These are phyloP conservation scores for Dusona sp. DNA, from an alignment of 2,888 invertebrate species.

Conservation along the genomic window DNA sequence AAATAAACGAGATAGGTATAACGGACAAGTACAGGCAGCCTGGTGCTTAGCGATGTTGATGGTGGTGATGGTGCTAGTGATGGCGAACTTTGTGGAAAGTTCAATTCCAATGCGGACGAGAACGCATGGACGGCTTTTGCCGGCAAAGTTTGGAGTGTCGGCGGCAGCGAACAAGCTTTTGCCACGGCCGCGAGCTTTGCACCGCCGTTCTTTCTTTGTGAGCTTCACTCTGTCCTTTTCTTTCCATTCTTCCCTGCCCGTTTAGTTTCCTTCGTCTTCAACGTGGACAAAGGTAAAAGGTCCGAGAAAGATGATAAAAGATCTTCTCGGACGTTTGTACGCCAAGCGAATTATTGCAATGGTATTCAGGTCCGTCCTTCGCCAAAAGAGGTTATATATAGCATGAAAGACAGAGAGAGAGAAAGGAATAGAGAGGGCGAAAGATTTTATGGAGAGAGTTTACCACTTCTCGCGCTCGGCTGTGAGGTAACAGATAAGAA, in stretches of 20 bases:
- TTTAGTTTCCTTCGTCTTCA: slow-evolving; percentile 4
- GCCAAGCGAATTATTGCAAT: slow-evolving; percentile 57
- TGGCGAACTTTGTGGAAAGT: slow-evolving; percentile 65
- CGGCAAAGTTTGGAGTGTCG: slow-evolving; percentile 66
- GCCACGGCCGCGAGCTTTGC: slow-evolving; percentile 55
- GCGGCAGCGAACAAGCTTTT: slow-evolving; percentile 62
- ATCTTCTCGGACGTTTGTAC: slow-evolving; percentile 59
- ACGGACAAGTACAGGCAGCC: slow-evolving; percentile 55
- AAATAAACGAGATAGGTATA: slow-evolving; percentile 44
- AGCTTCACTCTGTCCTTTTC: slow-evolving; percentile 18
- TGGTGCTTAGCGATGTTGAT: slow-evolving; percentile 43
- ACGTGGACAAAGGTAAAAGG: slow-evolving; percentile 47
- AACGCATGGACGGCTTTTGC: slow-evolving; percentile 48
- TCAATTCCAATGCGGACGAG: slow-evolving; percentile 65
- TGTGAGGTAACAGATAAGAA: slow-evolving; percentile 63
- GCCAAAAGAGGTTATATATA: slow-evolving; percentile 23
- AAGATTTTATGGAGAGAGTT: slow-evolving; percentile 63
- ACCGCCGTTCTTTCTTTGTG: slow-evolving; percentile 25
- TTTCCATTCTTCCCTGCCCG: not conserved
- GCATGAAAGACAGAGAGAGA: not conserved
- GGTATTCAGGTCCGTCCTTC: slow-evolving; percentile 44
- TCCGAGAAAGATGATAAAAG: slow-evolving; percentile 64
- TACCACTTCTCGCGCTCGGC: slow-evolving; percentile 61
- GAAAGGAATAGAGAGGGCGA: slow-evolving; percentile 10
- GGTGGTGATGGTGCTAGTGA: slow-evolving; percentile 52